Percentiles rank a stretch among this genome's conserved stretches.
These are phyloP conservation scores for Macrobrachium nipponense DNA, from an alignment of 1,140 invertebrate genomes.

Conservation along the genomic window DNA sequence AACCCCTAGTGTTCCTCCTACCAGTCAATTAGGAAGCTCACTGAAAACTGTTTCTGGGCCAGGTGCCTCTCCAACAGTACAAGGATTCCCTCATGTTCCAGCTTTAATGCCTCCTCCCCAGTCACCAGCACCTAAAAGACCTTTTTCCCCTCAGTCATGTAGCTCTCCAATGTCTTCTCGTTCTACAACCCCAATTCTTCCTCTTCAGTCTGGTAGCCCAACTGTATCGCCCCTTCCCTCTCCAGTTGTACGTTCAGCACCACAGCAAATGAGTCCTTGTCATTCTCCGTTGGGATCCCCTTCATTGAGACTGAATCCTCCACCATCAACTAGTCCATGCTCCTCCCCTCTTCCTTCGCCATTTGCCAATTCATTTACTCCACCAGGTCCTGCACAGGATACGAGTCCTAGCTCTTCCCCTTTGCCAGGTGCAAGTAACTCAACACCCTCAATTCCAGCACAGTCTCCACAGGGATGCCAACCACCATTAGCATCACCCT, in stretches of 20 bases:
- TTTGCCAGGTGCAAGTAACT: slow-evolving; percentile 30
- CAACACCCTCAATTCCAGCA: slow-evolving; percentile 44
- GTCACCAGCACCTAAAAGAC: slow-evolving; percentile 66
- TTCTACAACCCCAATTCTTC: slow-evolving; percentile 56
- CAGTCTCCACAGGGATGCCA: slow-evolving; percentile 53
- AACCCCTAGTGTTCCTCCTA: slow-evolving; percentile 43
- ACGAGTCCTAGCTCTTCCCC: slow-evolving; percentile 44
- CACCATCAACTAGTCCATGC: slow-evolving; percentile 49
- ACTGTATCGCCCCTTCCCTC: slow-evolving; percentile 60
- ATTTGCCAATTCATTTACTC: slow-evolving; percentile 38
- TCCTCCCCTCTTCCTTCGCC: slow-evolving; percentile 53
- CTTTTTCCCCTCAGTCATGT: slow-evolving; percentile 62
- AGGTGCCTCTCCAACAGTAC: slow-evolving; percentile 46
- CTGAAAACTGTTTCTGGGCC: slow-evolving; percentile 42
- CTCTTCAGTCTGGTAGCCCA: slow-evolving; percentile 53
- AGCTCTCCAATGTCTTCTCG: slow-evolving; percentile 65
- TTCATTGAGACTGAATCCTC: slow-evolving; percentile 41
- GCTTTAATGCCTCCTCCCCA: slow-evolving; percentile 66
- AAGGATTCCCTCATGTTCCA: slow-evolving; percentile 42
- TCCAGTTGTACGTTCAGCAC: slow-evolving; percentile 48
- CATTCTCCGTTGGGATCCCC: slow-evolving; percentile 51
- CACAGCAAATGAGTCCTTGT: slow-evolving; percentile 40
- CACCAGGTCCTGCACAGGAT: slow-evolving; percentile 38
- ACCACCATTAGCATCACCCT: slow-evolving; percentile 46
- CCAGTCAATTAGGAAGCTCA: slow-evolving; percentile 45